Percentiles rank a stretch among this genome's conserved stretches.
Evolutionary conservation across 2,113 vertebrate genomes (phyloP).

Genomic region (Lycaon pictus): DNA sequence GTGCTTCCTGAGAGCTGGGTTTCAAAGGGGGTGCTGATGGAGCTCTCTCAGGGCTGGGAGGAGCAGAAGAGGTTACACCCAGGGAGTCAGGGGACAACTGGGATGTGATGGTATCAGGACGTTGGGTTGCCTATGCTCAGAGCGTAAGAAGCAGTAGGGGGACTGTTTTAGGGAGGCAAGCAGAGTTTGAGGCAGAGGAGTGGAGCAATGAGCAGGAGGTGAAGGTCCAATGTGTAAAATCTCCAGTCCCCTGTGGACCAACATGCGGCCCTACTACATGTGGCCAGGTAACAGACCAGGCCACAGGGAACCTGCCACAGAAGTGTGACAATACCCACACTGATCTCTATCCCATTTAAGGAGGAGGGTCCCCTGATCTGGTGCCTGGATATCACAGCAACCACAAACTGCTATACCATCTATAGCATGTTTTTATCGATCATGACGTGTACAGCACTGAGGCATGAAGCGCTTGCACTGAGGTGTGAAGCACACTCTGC

Average conservation of each 20-base stretch:
- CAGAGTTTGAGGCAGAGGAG: neutral
- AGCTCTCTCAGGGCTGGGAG: neutral
- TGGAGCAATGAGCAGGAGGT: neutral
- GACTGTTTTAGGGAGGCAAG: neutral
- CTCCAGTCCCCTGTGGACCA: neutral
- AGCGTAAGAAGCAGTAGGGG: neutral
- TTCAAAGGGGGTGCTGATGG: neutral
- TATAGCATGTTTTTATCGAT: neutral
- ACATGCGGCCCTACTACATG: neutral
- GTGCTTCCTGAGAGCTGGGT: neutral
- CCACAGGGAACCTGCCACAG: neutral
- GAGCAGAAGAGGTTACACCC: neutral
- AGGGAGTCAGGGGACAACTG: fast-evolving
- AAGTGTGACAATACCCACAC: neutral
- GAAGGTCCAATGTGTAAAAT: neutral
- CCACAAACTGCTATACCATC: neutral
- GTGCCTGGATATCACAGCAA: neutral
- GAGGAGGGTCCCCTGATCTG: neutral
- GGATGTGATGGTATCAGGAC: neutral
- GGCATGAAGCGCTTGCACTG: fast-evolving
- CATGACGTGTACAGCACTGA: fast-evolving
- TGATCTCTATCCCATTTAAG: neutral
- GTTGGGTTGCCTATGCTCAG: neutral
- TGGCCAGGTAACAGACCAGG: neutral
- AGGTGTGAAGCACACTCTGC: neutral